These are phyloP conservation scores for Oxystoma pomonae DNA, from an alignment of 2,888 invertebrate species.

Conservation along the genomic window DNA sequence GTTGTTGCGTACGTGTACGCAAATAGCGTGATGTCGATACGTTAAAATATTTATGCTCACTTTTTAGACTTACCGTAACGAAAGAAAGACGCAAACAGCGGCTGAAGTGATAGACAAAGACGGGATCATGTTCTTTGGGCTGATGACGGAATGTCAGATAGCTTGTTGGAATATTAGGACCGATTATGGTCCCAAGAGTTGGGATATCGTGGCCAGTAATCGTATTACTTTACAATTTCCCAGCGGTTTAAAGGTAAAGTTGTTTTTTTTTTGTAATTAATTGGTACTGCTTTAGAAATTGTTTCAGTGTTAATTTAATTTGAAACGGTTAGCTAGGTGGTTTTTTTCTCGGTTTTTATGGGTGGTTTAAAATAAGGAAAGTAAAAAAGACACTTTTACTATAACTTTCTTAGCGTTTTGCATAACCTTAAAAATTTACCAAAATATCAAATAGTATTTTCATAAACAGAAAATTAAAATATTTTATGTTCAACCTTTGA, in stretches of 20 bases:
- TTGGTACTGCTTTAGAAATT: too few relatives aligned
- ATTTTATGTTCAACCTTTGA: too few relatives aligned
- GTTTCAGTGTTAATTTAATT: too few relatives aligned
- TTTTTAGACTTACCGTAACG: conserved; percentile 50
- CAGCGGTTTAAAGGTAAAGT: conserved; percentile 61
- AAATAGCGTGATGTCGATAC: background rate
- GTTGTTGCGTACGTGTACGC: too few relatives aligned
- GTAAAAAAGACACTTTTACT: too few relatives aligned
- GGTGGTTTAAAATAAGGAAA: too few relatives aligned
- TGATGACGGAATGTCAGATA: conserved; percentile 63
- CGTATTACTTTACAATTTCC: conserved; percentile 64
- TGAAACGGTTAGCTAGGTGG: too few relatives aligned
- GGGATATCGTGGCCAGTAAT: conserved; percentile 55
- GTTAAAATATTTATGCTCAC: background rate
- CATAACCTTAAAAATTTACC: too few relatives aligned
- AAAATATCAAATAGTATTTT: too few relatives aligned
- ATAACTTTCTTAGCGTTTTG: too few relatives aligned
- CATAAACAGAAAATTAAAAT: too few relatives aligned
- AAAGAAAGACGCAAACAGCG: conserved; percentile 63
- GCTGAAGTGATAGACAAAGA: conserved; percentile 67
- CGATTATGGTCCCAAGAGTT: conserved; percentile 55
- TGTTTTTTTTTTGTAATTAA: background rate
- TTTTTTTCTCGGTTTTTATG: too few relatives aligned
- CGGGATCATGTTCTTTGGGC: conserved; percentile 68
- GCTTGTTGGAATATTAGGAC: conserved; percentile 70